These are phyloP conservation scores for Andricus curvator DNA, from an alignment of 2,888 invertebrate species.

Conservation along the genomic window DNA sequence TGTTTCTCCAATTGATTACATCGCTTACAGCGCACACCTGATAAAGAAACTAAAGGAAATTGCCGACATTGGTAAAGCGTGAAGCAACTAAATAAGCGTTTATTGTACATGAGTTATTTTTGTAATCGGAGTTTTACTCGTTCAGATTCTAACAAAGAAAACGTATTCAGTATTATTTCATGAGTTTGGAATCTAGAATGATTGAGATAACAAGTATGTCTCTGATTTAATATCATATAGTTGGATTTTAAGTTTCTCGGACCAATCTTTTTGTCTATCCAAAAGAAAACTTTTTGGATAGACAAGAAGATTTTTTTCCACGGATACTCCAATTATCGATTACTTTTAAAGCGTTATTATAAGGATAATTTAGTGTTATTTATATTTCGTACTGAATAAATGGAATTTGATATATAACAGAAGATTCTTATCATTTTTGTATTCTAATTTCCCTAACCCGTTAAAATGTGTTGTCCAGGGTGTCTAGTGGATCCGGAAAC, in stretches of 20 bases:
- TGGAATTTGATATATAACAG: background rate
- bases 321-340: background rate
- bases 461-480: too few relatives aligned
- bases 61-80: slow-evolving; percentile 79
- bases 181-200: background rate
- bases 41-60: slow-evolving; percentile 85
- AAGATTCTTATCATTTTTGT: too few relatives aligned
- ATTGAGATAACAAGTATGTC: background rate
- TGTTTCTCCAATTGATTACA: slow-evolving; percentile 87
- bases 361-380: slow-evolving; percentile 7
- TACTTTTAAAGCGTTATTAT: background rate
- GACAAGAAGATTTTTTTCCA: background rate
- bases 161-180: background rate
- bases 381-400: background rate
- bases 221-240: background rate
- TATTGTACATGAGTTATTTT: background rate
- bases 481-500: too few relatives aligned
- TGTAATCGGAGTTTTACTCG: background rate
- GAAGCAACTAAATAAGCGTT: slow-evolving; percentile 31
- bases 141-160: background rate
- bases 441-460: too few relatives aligned
- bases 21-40: slow-evolving; percentile 87
- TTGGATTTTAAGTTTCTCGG: background rate
- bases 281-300: background rate
- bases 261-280: background rate